phyloP scores from a whole-genome alignment of 1,140 invertebrate species.

The Eriocheir sinensis region DNA sequence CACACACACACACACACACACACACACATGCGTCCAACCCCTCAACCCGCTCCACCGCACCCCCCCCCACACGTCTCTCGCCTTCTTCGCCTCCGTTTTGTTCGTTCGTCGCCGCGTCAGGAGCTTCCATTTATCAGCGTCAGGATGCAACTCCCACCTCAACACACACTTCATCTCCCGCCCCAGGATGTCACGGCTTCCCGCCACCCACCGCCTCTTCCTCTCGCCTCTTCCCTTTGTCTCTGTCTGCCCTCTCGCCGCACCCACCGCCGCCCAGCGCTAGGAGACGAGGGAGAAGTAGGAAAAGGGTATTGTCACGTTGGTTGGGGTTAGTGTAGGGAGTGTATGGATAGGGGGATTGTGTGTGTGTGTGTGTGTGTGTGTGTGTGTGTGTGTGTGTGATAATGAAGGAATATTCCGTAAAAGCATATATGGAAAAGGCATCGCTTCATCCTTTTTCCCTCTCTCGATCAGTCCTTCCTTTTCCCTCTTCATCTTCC shows the following conservation, averaged over 20 bases:
- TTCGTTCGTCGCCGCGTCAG: conserved; percentile 64
- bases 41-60: neutral
- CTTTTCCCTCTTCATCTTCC: neutral
- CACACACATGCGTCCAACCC: neutral
- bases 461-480: neutral
- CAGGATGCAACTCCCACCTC: conserved; percentile 69
- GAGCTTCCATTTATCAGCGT: conserved; percentile 71
- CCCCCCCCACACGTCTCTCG: conserved; percentile 41
- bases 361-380: conserved; percentile 49
- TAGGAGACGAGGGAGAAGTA: neutral
- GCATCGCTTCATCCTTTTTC: neutral
- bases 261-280: neutral
- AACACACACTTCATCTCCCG: conserved; percentile 63
- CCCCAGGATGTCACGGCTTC: neutral
- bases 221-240: neutral
- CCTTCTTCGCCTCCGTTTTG: conserved; percentile 68
- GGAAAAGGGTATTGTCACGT: neutral
- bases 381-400: conserved; percentile 33
- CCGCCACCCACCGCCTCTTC: neutral
- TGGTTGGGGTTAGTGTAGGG: neutral
- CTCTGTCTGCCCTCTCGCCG: neutral
- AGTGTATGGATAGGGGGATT: neutral
- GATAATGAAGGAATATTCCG: neutral
- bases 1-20: neutral
- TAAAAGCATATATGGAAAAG: neutral